Percentiles rank a stretch among this genome's conserved stretches.
Evolutionary conservation across 2,888 invertebrate genomes (phyloP).

Genomic region (Dastarcus helophoroides): DNA sequence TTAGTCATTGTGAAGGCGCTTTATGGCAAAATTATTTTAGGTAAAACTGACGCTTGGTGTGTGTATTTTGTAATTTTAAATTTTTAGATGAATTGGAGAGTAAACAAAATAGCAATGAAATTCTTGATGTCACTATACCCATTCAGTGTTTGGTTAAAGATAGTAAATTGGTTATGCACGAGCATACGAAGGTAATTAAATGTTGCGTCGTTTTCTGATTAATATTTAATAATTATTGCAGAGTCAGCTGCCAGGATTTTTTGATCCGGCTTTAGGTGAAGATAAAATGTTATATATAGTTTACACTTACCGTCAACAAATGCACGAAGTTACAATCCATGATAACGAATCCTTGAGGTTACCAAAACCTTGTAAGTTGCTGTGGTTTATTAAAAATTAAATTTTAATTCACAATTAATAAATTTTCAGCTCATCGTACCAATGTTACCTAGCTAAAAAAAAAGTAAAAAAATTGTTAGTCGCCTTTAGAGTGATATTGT

Average conservation of each 20-base stretch:
- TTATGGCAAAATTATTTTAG: constrained; percentile 56
- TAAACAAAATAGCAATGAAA: constrained; percentile 37
- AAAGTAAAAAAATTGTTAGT: not conserved
- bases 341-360: constrained; percentile 73
- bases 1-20: constrained; percentile 75
- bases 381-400: constrained; percentile 1
- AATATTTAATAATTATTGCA: constrained; percentile 34
- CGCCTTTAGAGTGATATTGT: constrained; percentile 11
- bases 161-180: constrained; percentile 75
- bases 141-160: constrained; percentile 89
- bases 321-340: constrained; percentile 66
- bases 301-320: constrained; percentile 70
- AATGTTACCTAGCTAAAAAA: constrained; percentile 27
- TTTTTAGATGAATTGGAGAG: too few species aligned
- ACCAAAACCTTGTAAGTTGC: constrained; percentile 56
- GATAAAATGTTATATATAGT: constrained; percentile 77
- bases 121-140: constrained; percentile 88
- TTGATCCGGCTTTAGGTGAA: constrained; percentile 89
- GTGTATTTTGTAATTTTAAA: not conserved
- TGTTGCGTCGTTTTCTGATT: not conserved
- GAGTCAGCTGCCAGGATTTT: constrained; percentile 94
- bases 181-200: constrained; percentile 65
- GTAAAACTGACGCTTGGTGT: constrained; percentile 13
- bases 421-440: constrained; percentile 31
- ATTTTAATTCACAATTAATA: constrained; percentile 8